phyloP scores from a whole-genome alignment of 2,888 invertebrate species.

The Elysia crispata region DNA sequence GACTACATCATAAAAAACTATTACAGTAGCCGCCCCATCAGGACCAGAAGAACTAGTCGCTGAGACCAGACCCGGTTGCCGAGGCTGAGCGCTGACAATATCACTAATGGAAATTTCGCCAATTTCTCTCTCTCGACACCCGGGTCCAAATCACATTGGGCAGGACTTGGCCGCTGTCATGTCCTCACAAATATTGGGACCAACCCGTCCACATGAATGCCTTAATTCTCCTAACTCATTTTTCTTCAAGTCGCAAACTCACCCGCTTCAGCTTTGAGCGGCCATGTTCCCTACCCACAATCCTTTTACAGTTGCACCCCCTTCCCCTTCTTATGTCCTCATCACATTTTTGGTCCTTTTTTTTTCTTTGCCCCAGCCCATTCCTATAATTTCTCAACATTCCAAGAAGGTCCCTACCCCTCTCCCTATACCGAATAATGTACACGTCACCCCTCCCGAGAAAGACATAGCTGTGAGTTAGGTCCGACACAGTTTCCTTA shows the following conservation, averaged over 20 bases:
- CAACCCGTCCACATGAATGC: constrained; percentile 46
- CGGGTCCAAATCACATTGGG: constrained; percentile 33
- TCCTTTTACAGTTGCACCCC: no score
- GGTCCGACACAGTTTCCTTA: constrained; percentile 54
- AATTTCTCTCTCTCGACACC: constrained; percentile 43
- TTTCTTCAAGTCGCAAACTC: constrained; percentile 29
- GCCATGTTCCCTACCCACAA: neutral
- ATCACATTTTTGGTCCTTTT: no score
- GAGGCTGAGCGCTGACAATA: constrained; percentile 28
- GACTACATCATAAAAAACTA: neutral
- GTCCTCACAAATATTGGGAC: constrained; percentile 44
- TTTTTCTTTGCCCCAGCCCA: no score
- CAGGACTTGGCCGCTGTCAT: constrained; percentile 41
- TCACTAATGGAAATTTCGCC: constrained; percentile 46
- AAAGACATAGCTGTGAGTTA: constrained; percentile 32
- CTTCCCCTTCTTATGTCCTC: no score
- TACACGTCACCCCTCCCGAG: no score
- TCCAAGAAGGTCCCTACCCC: constrained; percentile 25
- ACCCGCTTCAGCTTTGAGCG: constrained; percentile 29
- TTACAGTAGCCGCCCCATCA: neutral
- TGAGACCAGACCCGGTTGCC: no score
- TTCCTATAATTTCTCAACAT: no score
- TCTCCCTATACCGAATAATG: neutral
- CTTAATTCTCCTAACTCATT: constrained; percentile 52
- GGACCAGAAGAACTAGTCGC: neutral